Conservation (phyloP, 2,113 vertebrate species). For the Oryzias celebensis region DNA sequence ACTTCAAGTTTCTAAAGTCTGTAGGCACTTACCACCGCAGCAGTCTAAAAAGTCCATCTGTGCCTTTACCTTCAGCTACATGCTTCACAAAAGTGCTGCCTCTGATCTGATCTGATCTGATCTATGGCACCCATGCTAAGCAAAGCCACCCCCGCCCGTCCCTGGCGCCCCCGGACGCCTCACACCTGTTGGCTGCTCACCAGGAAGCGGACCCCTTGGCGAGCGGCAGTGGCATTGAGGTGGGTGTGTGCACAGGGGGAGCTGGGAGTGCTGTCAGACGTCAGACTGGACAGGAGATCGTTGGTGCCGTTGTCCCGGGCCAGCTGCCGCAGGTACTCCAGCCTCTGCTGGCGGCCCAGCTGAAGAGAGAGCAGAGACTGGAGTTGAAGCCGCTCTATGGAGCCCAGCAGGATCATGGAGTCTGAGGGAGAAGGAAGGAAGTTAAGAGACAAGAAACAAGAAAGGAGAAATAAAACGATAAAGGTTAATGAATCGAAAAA, state of each 20-base stretch:
- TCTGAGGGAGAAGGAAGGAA: conserved; percentile 70
- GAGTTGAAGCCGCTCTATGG: conserved; percentile 92
- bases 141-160: conserved; percentile 30
- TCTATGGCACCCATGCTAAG: conserved; percentile 38
- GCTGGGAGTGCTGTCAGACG: conserved; percentile 67
- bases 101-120: conserved; percentile 26
- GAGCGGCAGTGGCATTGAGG: conserved; percentile 59
- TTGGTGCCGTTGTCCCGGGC: conserved; percentile 74
- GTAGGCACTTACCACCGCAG: conserved; percentile 53
- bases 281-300: conserved; percentile 63
- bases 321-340: conserved; percentile 78
- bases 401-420: conserved; percentile 98
- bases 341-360: conserved; percentile 80
- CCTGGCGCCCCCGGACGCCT: conserved; percentile 61
- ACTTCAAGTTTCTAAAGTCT: conserved; percentile 19
- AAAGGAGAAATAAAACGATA: background rate
- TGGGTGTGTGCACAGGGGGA: conserved; percentile 55
- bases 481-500: too few relatives aligned
- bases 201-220: conserved; percentile 85
- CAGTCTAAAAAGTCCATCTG: conserved; percentile 50
- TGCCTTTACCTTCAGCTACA: conserved; percentile 72
- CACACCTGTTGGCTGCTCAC: conserved; percentile 81
- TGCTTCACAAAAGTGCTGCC: conserved; percentile 64
- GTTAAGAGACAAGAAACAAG: background rate
- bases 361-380: conserved; percentile 79